phyloP scores from a whole-genome alignment of 2,888 invertebrate genomes.

The Eilema caniola region DNA sequence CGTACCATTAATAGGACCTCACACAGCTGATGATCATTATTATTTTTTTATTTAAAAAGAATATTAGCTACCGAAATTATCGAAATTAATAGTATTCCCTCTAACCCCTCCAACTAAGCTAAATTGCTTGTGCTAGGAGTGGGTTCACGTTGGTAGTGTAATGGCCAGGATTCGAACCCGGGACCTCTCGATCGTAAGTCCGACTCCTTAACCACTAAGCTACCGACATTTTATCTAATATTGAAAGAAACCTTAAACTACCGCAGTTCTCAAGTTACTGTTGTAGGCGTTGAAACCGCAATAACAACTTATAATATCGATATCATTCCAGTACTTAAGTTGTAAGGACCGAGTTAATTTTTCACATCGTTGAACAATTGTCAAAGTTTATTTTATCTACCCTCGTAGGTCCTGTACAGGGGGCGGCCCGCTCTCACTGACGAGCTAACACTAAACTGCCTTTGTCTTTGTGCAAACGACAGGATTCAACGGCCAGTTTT shows the following conservation, averaged over 20 bases:
- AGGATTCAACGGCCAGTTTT: conserved; percentile 29
- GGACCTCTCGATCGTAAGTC: too few relatives aligned
- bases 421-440: conserved; percentile 24
- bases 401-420: conserved; percentile 38
- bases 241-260: not conserved
- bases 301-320: conserved; percentile 26
- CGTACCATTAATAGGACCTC: too few relatives aligned
- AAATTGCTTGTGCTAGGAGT: too few relatives aligned
- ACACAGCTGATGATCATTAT: too few relatives aligned
- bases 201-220: too few relatives aligned
- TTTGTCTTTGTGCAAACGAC: conserved; percentile 40
- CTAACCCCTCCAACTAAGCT: too few relatives aligned
- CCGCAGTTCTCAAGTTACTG: not conserved
- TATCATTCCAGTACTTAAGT: conserved; percentile 38
- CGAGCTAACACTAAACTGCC: conserved; percentile 36
- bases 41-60: too few relatives aligned
- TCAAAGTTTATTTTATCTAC: conserved; percentile 48
- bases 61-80: too few relatives aligned
- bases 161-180: too few relatives aligned
- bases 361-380: conserved; percentile 47
- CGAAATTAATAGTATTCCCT: too few relatives aligned
- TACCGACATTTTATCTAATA: too few relatives aligned
- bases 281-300: conserved; percentile 7
- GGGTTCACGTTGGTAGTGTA: too few relatives aligned
- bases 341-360: conserved; percentile 48